Base-by-base conservation (phyloP, 2,888 invertebrate genomes). In the Hetaerina titia region DNA sequence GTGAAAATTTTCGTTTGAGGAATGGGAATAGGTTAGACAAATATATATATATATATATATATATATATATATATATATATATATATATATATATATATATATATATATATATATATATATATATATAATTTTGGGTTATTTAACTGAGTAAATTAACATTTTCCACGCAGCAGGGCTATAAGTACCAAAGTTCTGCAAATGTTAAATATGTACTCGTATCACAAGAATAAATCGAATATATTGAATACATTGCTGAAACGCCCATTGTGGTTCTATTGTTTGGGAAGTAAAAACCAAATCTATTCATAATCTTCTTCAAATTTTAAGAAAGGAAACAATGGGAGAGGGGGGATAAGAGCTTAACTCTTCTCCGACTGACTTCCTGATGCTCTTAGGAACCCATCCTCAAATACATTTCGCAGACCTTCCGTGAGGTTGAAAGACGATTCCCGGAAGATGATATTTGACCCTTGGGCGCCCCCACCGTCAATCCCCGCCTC, bases 401-500 rank as follows among this genome's bases (percentile, higher is more conserved):
- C 31, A 81, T 31, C 31, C 31, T 81, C 81, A 81, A 81, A 81
- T 81, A 81, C 81, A 81, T 81, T 31, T 81, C 81, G 81, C 81
- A 81, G 81, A 81, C 81, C 81, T 31, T 81, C n/a, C 81, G 81
- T 81, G 81, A 81, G 25, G 81, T 31, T 31, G 81, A 31, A 81
- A 81, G 81, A 81, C 11, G 81, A 81, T 81, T 81, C 81, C 31
- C 15, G 25, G 81, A 81, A 81, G 81, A 81, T 81, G 81, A 81
- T 81, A 81, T 81, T 81, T 81, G 81, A 81, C 81, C 81, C 81
- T 60, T 60, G 11, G 60, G 60, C 45, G 45, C 45, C 45, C 45
- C 45, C 45, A 45, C 45, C 45, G 45, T 45, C 60, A 60, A 17
- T 60, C 81, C 7, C 81, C 81, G 25, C 31, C 15, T 31, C 81